These are phyloP conservation scores for Protodeltote pygarga DNA, from an alignment of 2,888 invertebrate species.

Conservation along the genomic window DNA sequence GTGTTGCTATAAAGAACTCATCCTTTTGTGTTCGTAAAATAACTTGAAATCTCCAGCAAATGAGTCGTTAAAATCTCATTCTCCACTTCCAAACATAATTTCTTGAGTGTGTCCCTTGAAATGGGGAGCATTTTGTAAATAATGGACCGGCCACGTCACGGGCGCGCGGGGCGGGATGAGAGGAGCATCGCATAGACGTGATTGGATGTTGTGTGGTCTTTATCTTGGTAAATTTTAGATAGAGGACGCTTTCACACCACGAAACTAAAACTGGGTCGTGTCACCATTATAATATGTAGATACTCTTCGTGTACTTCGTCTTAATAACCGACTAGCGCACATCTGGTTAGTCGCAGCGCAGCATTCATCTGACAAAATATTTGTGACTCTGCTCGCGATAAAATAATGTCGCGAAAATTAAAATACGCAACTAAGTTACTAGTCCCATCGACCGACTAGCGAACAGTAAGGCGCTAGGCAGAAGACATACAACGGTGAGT, in stretches of 20 bases:
- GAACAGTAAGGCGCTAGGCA: too few species aligned
- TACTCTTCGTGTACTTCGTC: too few species aligned
- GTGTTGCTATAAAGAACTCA: constrained; percentile 37
- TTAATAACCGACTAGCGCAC: too few species aligned
- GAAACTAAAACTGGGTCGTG: constrained; percentile 20
- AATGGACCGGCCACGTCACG: constrained; percentile 51
- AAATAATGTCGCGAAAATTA: too few species aligned
- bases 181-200: constrained; percentile 20
- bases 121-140: constrained; percentile 56
- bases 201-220: constrained; percentile 25
- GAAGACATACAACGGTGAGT: too few species aligned
- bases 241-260: constrained; percentile 10
- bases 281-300: constrained; percentile 14
- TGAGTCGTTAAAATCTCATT: constrained; percentile 68
- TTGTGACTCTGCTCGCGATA: too few species aligned
- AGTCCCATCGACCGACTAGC: too few species aligned
- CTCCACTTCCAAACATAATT: constrained; percentile 56
- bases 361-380: too few species aligned
- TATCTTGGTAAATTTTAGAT: constrained; percentile 18
- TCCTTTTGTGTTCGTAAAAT: constrained; percentile 39
- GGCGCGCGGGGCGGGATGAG: constrained; percentile 36
- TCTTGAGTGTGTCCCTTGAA: constrained; percentile 56
- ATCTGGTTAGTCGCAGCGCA: too few species aligned
- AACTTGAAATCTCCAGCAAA: constrained; percentile 52
- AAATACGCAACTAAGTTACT: too few species aligned